Percentiles rank a stretch among this genome's conserved stretches.
These are phyloP conservation scores for Acipenser ruthenus DNA, from an alignment of 2,797 vertebrate genomes.

Conservation along the genomic window DNA sequence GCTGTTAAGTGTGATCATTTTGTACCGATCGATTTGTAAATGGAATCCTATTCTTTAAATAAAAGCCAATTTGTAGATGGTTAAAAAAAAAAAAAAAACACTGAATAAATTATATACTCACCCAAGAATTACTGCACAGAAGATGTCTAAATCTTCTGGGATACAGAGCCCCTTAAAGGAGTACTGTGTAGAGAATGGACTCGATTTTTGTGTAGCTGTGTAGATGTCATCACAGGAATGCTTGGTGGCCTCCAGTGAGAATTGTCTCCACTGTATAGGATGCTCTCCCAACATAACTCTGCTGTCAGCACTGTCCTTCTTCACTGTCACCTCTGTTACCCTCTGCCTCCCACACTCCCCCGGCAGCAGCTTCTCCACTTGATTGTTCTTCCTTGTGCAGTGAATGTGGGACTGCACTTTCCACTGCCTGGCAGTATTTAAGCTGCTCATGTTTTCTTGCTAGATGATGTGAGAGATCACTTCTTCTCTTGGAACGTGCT, in stretches of 20 bases:
- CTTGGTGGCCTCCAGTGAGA: not conserved
- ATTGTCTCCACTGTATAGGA: not conserved
- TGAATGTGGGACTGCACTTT: not conserved
- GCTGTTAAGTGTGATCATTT: not conserved
- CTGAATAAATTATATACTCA: not conserved
- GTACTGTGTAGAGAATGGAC: not conserved
- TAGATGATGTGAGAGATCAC: not conserved
- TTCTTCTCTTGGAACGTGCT: not conserved
- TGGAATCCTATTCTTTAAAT: constrained; percentile 2
- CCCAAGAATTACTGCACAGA: not conserved
- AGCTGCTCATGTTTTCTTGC: not conserved
- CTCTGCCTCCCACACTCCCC: not conserved
- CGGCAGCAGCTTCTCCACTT: not conserved
- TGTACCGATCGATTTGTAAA: constrained; percentile 1
- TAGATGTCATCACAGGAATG: not conserved
- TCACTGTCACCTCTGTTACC: not conserved
- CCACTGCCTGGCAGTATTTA: not conserved
- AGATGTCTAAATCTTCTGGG: not conserved
- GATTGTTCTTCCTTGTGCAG: not conserved
- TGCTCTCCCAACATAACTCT: not conserved
- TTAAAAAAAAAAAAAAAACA: not conserved
- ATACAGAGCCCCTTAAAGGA: not conserved
- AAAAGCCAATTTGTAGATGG: not conserved
- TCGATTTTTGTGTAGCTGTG: not conserved
- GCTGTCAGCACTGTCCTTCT: not conserved